Conservation (phyloP, 30 jellyfish, hydroid and myxozoan genomes). For the Sanderia malayensis region DNA sequence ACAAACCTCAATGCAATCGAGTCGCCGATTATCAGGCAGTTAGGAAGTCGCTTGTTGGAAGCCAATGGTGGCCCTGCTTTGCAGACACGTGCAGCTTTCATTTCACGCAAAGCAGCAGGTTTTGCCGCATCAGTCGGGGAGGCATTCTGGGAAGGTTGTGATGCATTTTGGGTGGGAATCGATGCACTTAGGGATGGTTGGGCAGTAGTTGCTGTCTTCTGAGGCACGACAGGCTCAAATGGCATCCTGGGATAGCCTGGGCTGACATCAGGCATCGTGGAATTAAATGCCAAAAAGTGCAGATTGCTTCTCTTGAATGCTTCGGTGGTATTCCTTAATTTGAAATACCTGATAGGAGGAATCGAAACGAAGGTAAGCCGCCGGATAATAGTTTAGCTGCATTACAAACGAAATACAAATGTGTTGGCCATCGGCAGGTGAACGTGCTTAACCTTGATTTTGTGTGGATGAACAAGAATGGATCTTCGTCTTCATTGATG, state of each 20-base stretch:
- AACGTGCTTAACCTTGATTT: background rate
- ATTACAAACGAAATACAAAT: background rate
- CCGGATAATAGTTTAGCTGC: background rate
- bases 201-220: background rate
- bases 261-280: background rate
- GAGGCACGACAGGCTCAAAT: background rate
- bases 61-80: slow-evolving; percentile 86
- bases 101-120: background rate
- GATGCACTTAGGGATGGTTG: background rate
- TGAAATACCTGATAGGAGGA: background rate
- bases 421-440: background rate
- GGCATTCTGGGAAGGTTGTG: background rate
- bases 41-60: slow-evolving; percentile 67
- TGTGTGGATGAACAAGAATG: slow-evolving; percentile 10
- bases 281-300: background rate
- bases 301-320: background rate
- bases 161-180: background rate
- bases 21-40: slow-evolving; percentile 91
- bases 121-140: slow-evolving; percentile 3
- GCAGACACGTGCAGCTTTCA: slow-evolving; percentile 84
- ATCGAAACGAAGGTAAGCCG: background rate
- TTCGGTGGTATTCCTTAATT: background rate
- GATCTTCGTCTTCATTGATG: slow-evolving; percentile 75
- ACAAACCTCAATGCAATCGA: slow-evolving; percentile 87
- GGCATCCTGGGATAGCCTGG: background rate